Conservation (phyloP, 2,113 vertebrate genomes). For the Barbus barbus region DNA sequence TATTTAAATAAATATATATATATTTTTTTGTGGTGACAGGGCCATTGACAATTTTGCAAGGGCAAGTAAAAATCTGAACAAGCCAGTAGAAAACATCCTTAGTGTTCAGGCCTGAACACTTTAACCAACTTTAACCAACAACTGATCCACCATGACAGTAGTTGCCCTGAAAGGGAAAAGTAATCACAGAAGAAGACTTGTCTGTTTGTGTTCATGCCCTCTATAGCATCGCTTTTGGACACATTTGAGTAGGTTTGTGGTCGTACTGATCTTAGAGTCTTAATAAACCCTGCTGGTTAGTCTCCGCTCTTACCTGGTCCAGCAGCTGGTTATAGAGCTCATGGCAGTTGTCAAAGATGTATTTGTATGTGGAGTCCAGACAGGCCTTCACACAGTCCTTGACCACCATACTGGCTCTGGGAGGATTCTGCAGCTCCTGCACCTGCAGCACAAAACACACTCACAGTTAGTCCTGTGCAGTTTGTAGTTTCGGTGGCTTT, state of each 20-base stretch:
- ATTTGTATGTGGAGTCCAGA: slow-evolving; percentile 93
- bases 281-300: neutral
- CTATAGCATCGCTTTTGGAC: neutral
- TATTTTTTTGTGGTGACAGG: no score
- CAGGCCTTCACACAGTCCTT: slow-evolving; percentile 96
- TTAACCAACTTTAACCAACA: no score
- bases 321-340: slow-evolving; percentile 92
- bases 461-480: neutral
- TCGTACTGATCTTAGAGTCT: neutral
- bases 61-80: no score
- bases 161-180: neutral
- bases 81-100: no score
- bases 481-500: neutral
- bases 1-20: no score
- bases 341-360: slow-evolving; percentile 97
- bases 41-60: no score
- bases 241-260: neutral
- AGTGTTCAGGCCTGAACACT: no score
- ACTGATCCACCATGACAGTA: no score
- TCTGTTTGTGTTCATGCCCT: no score
- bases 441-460: slow-evolving; percentile 75
- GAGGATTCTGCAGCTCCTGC: slow-evolving; percentile 91
- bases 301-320: slow-evolving; percentile 84
- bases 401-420: slow-evolving; percentile 90
- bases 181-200: neutral